These are phyloP conservation scores for Pseudococcus jackbeardsleyi DNA, from an alignment of 2,888 invertebrate genomes.

Conservation along the genomic window DNA sequence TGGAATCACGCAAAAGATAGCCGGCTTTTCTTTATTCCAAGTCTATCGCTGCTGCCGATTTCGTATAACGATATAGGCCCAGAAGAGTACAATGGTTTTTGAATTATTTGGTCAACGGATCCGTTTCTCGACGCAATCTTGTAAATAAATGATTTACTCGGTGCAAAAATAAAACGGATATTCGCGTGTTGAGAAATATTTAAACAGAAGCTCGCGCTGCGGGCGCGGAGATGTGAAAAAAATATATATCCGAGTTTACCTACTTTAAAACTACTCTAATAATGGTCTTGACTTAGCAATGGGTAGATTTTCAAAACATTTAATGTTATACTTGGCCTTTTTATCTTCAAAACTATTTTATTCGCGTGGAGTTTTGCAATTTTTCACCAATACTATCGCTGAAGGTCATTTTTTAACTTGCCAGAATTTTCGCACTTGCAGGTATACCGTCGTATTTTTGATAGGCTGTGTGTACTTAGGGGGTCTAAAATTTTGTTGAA, in stretches of 20 bases:
- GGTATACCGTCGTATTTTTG: not conserved
- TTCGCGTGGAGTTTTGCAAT: conserved; percentile 7
- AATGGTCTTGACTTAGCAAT: conserved; percentile 11
- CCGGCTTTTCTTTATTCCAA: not conserved
- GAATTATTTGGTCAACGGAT: not conserved
- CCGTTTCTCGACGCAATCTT: not conserved
- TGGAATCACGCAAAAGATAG: not conserved
- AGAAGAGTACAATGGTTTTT: not conserved
- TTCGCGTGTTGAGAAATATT: conserved; percentile 32
- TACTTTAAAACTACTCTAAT: not conserved
- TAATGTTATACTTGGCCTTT: not conserved
- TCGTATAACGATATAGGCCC: not conserved
- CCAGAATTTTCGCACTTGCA: not conserved
- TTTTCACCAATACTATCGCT: not conserved
- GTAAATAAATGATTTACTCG: conserved; percentile 15
- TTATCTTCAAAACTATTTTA: conserved; percentile 1
- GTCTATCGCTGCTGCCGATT: not conserved
- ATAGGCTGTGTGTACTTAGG: not conserved
- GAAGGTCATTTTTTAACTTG: conserved; percentile 14
- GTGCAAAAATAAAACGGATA: conserved; percentile 18
- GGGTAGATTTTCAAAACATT: conserved; percentile 11
- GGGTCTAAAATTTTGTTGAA: no score
- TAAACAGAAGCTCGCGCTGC: not conserved
- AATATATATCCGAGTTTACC: not conserved
- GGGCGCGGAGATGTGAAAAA: conserved; percentile 8